phyloP scores from a whole-genome alignment of 2,888 invertebrate genomes.

The Psylliodes chrysocephalus region DNA sequence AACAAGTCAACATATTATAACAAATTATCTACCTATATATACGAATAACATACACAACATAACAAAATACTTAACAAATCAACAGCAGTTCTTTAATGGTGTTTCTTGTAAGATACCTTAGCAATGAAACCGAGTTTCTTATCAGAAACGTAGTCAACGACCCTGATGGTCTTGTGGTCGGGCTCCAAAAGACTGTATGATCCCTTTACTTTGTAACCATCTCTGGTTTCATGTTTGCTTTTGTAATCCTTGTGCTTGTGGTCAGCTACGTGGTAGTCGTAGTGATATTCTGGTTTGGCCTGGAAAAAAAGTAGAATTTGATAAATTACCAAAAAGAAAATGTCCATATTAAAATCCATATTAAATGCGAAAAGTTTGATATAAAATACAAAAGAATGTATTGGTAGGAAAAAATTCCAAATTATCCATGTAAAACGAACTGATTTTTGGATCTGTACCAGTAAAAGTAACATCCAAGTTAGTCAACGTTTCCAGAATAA shows the following conservation, averaged over 20 bases:
- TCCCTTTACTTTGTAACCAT: conserved; percentile 61
- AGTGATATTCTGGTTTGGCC: conserved; percentile 60
- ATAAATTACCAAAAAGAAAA: too few species aligned
- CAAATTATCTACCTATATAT: conserved; percentile 30
- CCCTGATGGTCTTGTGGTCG: conserved; percentile 58
- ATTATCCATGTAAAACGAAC: too few species aligned
- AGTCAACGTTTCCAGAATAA: too few species aligned
- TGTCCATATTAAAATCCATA: too few species aligned
- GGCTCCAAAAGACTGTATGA: conserved; percentile 58
- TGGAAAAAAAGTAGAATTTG: conserved; percentile 34
- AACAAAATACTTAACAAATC: conserved; percentile 26
- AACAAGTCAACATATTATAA: conserved; percentile 49
- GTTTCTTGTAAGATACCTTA: conserved; percentile 57
- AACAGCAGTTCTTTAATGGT: conserved; percentile 42
- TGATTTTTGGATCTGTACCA: too few species aligned
- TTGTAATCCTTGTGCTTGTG: conserved; percentile 58
- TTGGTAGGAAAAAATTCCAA: too few species aligned
- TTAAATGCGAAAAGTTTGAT: too few species aligned
- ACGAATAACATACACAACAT: conserved; percentile 19
- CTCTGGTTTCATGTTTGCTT: conserved; percentile 58
- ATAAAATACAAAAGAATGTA: too few species aligned
- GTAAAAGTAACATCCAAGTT: too few species aligned
- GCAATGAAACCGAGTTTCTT: conserved; percentile 60
- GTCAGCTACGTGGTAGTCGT: conserved; percentile 58
- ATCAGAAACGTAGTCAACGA: conserved; percentile 58